These are phyloP conservation scores for Ceyx cyanopectus DNA, from an alignment of 2,113 vertebrate genomes.

Conservation along the genomic window DNA sequence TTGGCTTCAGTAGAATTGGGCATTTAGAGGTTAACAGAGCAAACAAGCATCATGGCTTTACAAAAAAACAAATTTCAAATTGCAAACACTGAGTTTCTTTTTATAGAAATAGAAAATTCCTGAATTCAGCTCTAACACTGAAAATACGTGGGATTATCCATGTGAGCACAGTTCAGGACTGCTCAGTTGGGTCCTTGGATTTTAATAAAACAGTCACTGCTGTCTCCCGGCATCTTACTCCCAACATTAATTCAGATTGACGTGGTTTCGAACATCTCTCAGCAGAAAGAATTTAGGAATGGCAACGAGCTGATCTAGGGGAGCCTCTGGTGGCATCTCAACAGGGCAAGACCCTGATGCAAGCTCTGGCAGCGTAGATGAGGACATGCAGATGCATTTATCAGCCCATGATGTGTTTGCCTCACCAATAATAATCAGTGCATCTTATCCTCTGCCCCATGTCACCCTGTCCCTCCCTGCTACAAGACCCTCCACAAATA, in stretches of 20 bases:
- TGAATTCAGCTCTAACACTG: not conserved
- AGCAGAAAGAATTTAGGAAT: slow-evolving; percentile 9
- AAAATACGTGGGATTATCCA: not conserved
- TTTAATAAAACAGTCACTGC: slow-evolving; percentile 59
- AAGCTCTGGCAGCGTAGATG: not conserved
- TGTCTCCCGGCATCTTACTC: not conserved
- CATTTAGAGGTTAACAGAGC: not conserved
- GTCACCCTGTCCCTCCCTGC: not conserved
- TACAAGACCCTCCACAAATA: not conserved
- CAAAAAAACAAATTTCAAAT: not conserved
- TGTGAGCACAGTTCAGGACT: not conserved
- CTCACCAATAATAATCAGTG: not conserved
- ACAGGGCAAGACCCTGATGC: not conserved
- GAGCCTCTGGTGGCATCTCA: slow-evolving; percentile 21
- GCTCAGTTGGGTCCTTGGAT: slow-evolving; percentile 47
- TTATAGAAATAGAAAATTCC: not conserved
- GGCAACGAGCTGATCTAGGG: not conserved
- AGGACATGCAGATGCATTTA: not conserved
- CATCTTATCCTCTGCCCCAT: not conserved
- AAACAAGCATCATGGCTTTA: not conserved
- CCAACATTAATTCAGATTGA: slow-evolving; percentile 52
- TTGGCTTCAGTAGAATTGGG: not conserved
- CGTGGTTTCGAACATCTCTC: not conserved
- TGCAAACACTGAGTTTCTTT: not conserved
- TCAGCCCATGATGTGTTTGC: not conserved